Conservation (phyloP, 2,113 vertebrate genomes). For the Heterotilapia buettikoferi region DNA sequence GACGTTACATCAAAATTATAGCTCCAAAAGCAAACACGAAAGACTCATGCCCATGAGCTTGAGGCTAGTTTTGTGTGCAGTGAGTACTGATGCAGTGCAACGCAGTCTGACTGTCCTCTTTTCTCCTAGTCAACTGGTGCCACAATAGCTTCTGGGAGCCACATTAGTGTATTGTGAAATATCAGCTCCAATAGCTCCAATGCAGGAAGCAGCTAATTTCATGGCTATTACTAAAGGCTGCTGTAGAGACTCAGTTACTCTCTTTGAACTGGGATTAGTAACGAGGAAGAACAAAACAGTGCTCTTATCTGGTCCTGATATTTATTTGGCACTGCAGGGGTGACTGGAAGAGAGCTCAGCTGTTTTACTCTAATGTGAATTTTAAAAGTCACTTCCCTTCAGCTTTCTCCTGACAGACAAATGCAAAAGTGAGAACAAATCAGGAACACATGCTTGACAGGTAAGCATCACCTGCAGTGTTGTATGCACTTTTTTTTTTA, state of each 20-base stretch:
- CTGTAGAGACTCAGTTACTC: background rate
- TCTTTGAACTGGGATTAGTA: conserved; percentile 57
- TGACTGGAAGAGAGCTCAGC: background rate
- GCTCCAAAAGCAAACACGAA: background rate
- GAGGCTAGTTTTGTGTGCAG: background rate
- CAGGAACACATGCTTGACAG: background rate
- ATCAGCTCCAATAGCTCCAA: background rate
- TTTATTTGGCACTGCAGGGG: conserved; percentile 12
- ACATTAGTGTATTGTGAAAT: background rate
- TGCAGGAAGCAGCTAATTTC: conserved; percentile 40
- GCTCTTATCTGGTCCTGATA: conserved; percentile 33
- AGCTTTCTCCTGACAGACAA: conserved; percentile 5
- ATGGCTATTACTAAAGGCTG: conserved; percentile 40
- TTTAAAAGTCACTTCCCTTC: background rate
- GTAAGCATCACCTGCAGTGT: conserved; percentile 5
- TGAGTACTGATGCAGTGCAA: background rate
- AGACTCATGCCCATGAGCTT: background rate
- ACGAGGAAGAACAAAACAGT: conserved; percentile 35
- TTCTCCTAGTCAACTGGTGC: background rate
- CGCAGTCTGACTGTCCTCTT: background rate
- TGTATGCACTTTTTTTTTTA: background rate
- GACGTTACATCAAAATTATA: background rate
- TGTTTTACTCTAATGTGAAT: background rate
- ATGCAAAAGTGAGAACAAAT: background rate
- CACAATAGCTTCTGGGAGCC: background rate